Conservation (phyloP, 2,797 vertebrate species). For the Liparis tanakae region DNA sequence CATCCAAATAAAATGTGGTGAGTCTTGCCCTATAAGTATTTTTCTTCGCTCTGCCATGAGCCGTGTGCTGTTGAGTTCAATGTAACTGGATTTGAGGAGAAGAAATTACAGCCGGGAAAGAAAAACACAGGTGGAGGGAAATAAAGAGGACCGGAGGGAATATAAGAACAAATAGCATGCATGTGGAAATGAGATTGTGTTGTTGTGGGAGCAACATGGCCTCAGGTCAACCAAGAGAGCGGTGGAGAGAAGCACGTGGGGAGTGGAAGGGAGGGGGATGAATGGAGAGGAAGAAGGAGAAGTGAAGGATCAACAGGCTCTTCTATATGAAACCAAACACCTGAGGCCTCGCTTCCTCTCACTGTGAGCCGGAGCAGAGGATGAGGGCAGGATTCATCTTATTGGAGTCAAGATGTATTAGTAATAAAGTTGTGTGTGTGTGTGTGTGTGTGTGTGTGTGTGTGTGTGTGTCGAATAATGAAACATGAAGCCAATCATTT, state of each 20-base stretch:
- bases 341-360: constrained; percentile 41
- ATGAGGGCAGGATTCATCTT: constrained; percentile 25
- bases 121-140: constrained; percentile 7
- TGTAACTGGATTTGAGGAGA: constrained; percentile 28
- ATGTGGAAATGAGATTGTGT: constrained; percentile 49
- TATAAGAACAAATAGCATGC: constrained; percentile 12
- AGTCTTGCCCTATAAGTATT: constrained; percentile 1
- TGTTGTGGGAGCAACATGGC: constrained; percentile 40
- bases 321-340: constrained; percentile 50
- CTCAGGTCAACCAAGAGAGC: constrained; percentile 41
- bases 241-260: constrained; percentile 11
- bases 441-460: constrained; percentile 19
- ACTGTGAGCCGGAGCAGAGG: constrained; percentile 20
- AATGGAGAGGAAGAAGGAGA: constrained; percentile 4
- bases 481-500: constrained; percentile 9
- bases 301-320: constrained; percentile 49
- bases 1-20: neutral
- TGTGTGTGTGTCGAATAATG: constrained; percentile 6
- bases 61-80: neutral
- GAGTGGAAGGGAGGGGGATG: constrained; percentile 7
- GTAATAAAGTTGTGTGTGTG: constrained; percentile 10
- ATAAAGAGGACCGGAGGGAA: neutral
- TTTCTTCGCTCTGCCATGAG: neutral
- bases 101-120: neutral
- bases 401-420: constrained; percentile 17